Evolutionary conservation across 2,888 invertebrate genomes (phyloP).

Genomic region (Leptinotarsa juncta): DNA sequence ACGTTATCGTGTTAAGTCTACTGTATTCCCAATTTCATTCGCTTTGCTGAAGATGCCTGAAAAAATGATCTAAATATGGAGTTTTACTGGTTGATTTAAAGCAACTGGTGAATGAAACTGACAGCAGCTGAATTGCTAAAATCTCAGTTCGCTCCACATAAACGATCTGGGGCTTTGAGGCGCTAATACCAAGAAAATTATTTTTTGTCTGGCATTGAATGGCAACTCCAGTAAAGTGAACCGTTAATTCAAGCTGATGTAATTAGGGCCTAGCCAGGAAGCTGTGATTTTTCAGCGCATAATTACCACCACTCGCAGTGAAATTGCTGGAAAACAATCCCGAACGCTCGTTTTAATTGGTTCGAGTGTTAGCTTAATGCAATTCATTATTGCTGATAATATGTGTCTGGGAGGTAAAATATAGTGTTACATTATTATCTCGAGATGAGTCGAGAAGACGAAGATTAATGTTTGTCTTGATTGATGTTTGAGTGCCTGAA

Average conservation of each 20-base stretch:
- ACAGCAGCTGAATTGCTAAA: not conserved
- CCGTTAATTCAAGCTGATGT: conserved; percentile 11
- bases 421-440: not conserved
- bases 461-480: not conserved
- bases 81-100: not conserved
- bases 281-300: conserved; percentile 8
- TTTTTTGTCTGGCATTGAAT: not conserved
- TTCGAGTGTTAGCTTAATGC: not conserved
- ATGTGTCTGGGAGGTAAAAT: not conserved
- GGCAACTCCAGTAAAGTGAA: conserved; percentile 11
- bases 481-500: too few species aligned
- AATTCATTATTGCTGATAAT: conserved; percentile 6
- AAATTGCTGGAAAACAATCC: conserved; percentile 8
- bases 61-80: too few species aligned
- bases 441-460: not conserved
- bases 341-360: not conserved
- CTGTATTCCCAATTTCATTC: not conserved
- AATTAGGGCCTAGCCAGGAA: not conserved
- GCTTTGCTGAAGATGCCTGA: not conserved
- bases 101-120: not conserved
- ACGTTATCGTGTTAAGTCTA: too few species aligned
- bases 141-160: not conserved
- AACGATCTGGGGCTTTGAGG: not conserved
- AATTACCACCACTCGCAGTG: conserved; percentile 12
- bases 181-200: not conserved